Conservation (phyloP, 2,797 vertebrate genomes). For the Pangasius krempfi region DNA sequence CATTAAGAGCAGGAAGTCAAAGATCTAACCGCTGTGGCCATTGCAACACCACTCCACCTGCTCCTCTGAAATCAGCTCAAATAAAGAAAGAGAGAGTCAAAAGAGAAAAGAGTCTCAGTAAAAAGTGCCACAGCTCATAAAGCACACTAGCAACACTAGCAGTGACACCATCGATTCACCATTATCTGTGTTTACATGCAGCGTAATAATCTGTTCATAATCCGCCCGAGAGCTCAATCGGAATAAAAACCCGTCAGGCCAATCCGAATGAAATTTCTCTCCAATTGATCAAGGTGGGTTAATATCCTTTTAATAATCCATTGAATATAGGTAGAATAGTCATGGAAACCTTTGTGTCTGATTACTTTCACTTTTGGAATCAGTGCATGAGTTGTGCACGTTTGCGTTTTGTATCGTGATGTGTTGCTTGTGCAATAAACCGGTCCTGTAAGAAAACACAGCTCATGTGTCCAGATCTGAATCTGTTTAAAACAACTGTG, state of each 20-base stretch:
- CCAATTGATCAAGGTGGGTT: background rate
- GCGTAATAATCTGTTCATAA: background rate
- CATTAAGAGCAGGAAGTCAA: slow-evolving; percentile 39
- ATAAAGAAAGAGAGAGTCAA: slow-evolving; percentile 61
- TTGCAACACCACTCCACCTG: slow-evolving; percentile 68
- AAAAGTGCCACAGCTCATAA: slow-evolving; percentile 52
- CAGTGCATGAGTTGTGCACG: background rate
- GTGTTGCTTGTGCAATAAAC: background rate
- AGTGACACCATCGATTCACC: slow-evolving; percentile 13
- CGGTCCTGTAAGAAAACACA: background rate
- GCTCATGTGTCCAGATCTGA: background rate
- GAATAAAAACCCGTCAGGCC: background rate
- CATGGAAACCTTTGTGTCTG: background rate
- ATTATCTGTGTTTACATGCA: background rate
- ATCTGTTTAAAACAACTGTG: background rate
- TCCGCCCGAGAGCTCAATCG: no score
- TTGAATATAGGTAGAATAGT: background rate
- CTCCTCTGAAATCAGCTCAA: slow-evolving; percentile 70
- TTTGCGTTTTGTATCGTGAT: background rate
- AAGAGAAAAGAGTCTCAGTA: slow-evolving; percentile 73
- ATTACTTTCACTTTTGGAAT: background rate
- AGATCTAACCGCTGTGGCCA: slow-evolving; percentile 58
- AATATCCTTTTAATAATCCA: background rate
- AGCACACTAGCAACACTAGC: slow-evolving; percentile 59
- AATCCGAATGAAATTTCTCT: background rate